Base-by-base conservation (phyloP, 1,140 invertebrate species). In the Panagrolaimus sp. region DNA sequence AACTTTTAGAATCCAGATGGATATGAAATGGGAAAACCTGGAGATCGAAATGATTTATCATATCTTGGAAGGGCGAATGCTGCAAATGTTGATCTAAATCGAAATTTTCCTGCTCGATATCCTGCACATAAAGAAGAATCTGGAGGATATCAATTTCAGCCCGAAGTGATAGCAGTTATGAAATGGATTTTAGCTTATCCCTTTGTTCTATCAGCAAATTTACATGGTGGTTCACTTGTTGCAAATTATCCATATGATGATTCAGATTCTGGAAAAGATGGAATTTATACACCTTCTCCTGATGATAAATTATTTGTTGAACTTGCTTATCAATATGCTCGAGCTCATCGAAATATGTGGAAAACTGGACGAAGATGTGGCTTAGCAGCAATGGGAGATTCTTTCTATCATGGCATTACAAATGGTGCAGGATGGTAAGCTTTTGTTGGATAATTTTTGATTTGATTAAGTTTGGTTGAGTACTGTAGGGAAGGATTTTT, bases 1-100 rank as follows among this genome's bases (percentile, higher is more conserved):
- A n/a, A n/a, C n/a, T n/a, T n/a, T n/a, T n/a, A n/a, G n/a, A 98
- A 98, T 86, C 96, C 96, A 0, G 96, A 98, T 86, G 95, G 95
- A 9, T 97, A 94, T 84, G 93, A 94, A 84, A 85, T 85, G 38
- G 87, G 91, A 0, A 84, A 71, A 17, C 87, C 89, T 83, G 88
- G 89, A 88, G 84, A 82, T 70, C 65, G 80, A 64, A 38, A 38
- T 38, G 32, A 38, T 38, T 70, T 82, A 10, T 77, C 76, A 15
- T 83, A 80, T 69, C 14, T 32, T 72, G 94, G 95, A 8, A 86
- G 95, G 75, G 80, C 83, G 1, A 98, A 98, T 85, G 90, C 89
- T 0, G 85, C 94, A 78, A 80, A 87, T 47, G 85, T 94, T 1
- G 96, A 98, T 84, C 86, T 99, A 1, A 98, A 98, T 85, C 87